These are phyloP conservation scores for Cathartes aura DNA, from an alignment of 2,113 vertebrate species.

Conservation along the genomic window DNA sequence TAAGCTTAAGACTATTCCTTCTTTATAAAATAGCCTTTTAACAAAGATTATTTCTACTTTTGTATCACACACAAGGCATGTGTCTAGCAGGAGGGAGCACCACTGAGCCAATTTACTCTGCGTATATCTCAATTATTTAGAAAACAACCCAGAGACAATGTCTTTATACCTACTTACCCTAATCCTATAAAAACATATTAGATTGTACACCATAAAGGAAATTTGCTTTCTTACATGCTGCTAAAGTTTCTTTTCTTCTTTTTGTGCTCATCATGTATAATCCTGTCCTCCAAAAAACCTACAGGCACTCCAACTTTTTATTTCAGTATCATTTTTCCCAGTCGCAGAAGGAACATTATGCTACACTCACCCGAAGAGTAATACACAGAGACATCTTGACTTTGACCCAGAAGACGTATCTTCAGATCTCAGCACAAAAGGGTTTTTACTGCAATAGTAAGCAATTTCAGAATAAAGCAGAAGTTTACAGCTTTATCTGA, in stretches of 20 bases:
- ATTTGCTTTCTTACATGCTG: background rate
- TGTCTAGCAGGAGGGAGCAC: background rate
- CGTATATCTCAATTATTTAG: background rate
- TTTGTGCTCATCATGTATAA: background rate
- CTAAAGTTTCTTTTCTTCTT: background rate
- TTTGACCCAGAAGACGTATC: background rate
- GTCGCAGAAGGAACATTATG: background rate
- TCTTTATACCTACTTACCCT: background rate
- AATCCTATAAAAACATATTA: background rate
- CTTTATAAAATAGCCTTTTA: background rate
- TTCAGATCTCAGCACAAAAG: constrained; percentile 7
- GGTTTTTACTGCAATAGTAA: background rate
- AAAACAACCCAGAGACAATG: background rate
- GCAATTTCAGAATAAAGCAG: background rate
- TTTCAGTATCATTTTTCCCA: background rate
- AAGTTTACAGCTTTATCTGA: background rate
- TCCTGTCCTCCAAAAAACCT: background rate
- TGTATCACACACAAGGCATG: background rate
- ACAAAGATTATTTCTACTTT: background rate
- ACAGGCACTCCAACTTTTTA: background rate
- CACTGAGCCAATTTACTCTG: background rate
- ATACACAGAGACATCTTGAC: background rate
- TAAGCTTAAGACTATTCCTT: background rate
- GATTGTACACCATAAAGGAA: background rate
- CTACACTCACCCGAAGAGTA: background rate